phyloP scores from a whole-genome alignment of 1,140 invertebrate genomes.

The Drosophila paulistorum region DNA sequence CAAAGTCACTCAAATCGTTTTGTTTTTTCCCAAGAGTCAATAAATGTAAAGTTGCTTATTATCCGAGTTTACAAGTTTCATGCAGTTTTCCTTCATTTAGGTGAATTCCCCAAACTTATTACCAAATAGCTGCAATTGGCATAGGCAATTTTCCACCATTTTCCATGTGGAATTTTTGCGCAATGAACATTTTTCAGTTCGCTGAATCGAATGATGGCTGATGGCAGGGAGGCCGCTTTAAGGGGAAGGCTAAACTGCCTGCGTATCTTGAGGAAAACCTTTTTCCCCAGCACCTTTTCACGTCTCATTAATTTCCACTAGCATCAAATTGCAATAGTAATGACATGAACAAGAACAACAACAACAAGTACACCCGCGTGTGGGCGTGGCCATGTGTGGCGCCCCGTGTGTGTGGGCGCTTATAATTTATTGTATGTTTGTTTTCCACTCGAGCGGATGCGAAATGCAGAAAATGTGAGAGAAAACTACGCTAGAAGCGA shows the following conservation, averaged over 20 bases:
- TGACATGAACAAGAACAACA: slow-evolving; percentile 11
- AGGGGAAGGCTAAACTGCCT: slow-evolving; percentile 39
- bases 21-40: not conserved
- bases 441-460: slow-evolving; percentile 65
- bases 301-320: slow-evolving; percentile 73
- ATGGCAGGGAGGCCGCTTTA: slow-evolving; percentile 15
- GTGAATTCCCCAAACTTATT: slow-evolving; percentile 27
- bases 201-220: slow-evolving; percentile 68
- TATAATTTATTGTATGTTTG: slow-evolving; percentile 78
- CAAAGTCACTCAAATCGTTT: not conserved
- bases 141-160: slow-evolving; percentile 38
- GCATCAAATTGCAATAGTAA: slow-evolving; percentile 42
- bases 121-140: not conserved
- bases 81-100: not conserved
- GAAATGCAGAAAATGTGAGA: slow-evolving; percentile 28
- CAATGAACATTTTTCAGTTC: slow-evolving; percentile 66
- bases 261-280: slow-evolving; percentile 49
- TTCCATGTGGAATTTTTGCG: slow-evolving; percentile 33
- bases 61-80: not conserved
- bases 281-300: slow-evolving; percentile 65
- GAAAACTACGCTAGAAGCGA: slow-evolving; percentile 3
- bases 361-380: slow-evolving; percentile 21
- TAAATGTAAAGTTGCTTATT: not conserved
- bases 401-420: slow-evolving; percentile 27
- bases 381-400: slow-evolving; percentile 20